These are phyloP conservation scores for Trinorchestia longiramus DNA, from an alignment of 1,140 invertebrate genomes.

Conservation along the genomic window DNA sequence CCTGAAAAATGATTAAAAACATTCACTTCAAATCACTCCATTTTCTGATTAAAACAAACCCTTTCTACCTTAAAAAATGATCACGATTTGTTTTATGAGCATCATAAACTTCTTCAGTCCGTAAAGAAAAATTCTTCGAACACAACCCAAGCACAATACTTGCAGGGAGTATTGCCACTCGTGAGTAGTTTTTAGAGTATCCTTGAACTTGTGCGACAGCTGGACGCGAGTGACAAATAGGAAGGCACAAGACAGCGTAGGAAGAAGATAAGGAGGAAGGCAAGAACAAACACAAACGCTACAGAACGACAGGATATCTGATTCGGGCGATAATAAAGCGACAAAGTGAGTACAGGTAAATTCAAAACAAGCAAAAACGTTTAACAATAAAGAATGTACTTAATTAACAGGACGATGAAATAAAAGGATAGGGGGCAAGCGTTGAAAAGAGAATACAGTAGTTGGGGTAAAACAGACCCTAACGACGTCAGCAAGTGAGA, in stretches of 20 bases:
- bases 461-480: background rate
- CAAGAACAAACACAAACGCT: background rate
- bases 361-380: background rate
- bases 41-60: background rate
- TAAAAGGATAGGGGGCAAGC: background rate
- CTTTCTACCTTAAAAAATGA: background rate
- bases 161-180: background rate
- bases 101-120: background rate
- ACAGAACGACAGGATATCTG: background rate
- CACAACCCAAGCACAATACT: background rate
- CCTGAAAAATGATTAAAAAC: background rate
- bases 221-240: background rate
- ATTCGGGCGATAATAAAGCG: background rate
- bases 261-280: background rate
- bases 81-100: background rate
- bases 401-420: background rate
- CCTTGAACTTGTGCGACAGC: constrained; percentile 5
- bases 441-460: background rate
- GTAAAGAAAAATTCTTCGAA: background rate
- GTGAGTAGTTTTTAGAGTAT: background rate
- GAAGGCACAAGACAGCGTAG: background rate
- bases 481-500: background rate
- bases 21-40: background rate
- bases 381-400: background rate
- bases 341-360: background rate